Evolutionary conservation across 2,797 vertebrate genomes (phyloP), one percentile per base, ranked within the genome.

Genomic region (Stomatorhinus walkeri): DNA sequence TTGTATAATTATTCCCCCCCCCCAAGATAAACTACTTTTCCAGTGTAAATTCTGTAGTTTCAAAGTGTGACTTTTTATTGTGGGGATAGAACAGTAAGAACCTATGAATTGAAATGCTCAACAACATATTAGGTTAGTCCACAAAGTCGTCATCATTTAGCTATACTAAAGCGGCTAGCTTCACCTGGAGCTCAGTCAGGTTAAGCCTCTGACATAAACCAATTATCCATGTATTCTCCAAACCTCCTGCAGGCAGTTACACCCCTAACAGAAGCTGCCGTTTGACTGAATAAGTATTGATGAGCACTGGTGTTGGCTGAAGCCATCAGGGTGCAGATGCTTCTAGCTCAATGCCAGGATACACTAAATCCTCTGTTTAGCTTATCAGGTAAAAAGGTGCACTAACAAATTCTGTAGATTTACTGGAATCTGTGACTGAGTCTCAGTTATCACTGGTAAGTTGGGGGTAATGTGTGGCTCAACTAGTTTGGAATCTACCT

Each of bases 21-120:
- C 88, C 61, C 22, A 72, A 72, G 10, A 72, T 72, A 92, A 94
- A 92, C 72, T 96, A 94, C 43, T 95, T 95, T 97, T 96, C 89
- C 94, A 95, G 94, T 95, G 92, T 89, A 40, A 79, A 79, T 79
- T 79, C 72, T 79, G 16, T 79, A 79, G 36, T 79, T 72, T 79
- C 2, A 2, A n/a, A 79, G 72, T 79, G 72, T 79, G 28, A 72
- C 64, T 72, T 68, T 68, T 72, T 40, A 72, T 79, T 79, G 72
- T 79, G 72, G 28, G 4, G 32, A 40, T 43, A 43, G 64, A 16
- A 79, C 36, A 79, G 72, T 19, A 79, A 43, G 16, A n/a, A 43
- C 6, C 14, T 19, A 79, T 79, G 64, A 0, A 36, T 36, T 72
- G 10, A 72, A 72, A 72, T 72, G 64, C 4, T 72, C 28, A 16